Conservation (phyloP, 1,140 invertebrate genomes). For the Eubasilissa regina region DNA sequence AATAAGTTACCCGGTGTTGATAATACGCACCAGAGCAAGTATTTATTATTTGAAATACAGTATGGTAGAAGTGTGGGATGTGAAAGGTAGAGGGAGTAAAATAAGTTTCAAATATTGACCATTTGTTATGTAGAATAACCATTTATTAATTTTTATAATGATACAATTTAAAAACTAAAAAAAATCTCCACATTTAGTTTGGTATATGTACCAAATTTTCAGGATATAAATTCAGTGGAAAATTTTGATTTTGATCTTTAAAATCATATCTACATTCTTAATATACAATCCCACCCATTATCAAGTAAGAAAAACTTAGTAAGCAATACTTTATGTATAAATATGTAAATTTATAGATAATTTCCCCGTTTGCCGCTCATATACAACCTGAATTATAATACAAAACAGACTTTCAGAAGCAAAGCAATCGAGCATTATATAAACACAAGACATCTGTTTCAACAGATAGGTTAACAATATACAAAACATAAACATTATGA, state of each 20-base stretch:
- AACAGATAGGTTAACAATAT: conserved; percentile 38
- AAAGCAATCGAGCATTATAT: conserved; percentile 23
- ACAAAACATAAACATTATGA: conserved; percentile 42
- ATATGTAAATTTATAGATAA: conserved; percentile 40
- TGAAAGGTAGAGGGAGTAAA: not conserved
- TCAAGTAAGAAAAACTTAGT: conserved; percentile 31
- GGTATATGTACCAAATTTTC: conserved; percentile 47
- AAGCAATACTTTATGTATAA: conserved; percentile 47
- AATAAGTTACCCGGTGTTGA: too few relatives aligned
- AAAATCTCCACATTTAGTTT: conserved; percentile 43
- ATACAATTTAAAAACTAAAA: conserved; percentile 55
- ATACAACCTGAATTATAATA: not conserved
- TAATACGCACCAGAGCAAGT: too few relatives aligned
- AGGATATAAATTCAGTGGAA: conserved; percentile 39
- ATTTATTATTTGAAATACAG: not conserved
- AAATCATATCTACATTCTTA: conserved; percentile 50
- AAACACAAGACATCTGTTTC: conserved; percentile 24
- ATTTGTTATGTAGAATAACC: conserved; percentile 53
- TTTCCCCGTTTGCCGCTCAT: not conserved
- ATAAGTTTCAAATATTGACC: not conserved
- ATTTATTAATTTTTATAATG: conserved; percentile 53
- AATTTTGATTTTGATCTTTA: conserved; percentile 36
- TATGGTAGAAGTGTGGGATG: not conserved
- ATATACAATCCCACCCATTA: conserved; percentile 45
- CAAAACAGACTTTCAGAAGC: not conserved